A percentile compares a stretch with the other conserved stretches of the same genome.
These are phyloP conservation scores for Cervus canadensis DNA, from an alignment of 2,113 vertebrate species.

Conservation along the genomic window DNA sequence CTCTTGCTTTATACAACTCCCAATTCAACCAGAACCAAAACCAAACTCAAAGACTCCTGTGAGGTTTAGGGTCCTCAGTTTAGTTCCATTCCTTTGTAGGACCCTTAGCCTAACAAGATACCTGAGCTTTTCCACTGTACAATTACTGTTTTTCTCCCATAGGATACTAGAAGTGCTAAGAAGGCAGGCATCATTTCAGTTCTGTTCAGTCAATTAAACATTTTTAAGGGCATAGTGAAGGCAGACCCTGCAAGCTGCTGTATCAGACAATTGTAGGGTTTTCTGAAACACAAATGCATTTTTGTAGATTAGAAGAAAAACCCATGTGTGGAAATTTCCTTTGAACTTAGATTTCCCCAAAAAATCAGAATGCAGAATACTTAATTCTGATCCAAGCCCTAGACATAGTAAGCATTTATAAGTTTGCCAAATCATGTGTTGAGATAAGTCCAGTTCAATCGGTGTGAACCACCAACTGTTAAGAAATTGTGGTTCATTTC, in stretches of 20 bases:
- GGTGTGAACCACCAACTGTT: background rate
- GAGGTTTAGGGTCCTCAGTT: background rate
- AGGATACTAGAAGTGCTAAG: background rate
- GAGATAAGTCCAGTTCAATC: background rate
- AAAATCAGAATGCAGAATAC: background rate
- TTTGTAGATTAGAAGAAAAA: background rate
- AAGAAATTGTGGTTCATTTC: background rate
- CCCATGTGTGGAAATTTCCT: background rate
- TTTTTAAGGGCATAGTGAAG: background rate
- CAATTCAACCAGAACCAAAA: background rate
- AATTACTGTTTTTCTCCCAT: background rate
- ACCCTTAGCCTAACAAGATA: background rate
- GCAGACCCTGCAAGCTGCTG: background rate
- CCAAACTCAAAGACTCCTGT: background rate
- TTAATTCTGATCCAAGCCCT: background rate
- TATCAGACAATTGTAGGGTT: background rate
- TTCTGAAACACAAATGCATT: background rate
- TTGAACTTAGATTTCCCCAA: background rate
- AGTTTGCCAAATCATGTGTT: background rate
- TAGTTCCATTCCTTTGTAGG: background rate
- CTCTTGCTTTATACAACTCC: background rate
- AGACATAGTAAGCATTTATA: background rate
- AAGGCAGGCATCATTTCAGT: background rate
- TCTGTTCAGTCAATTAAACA: background rate
- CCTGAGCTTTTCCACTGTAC: background rate